Conservation (phyloP, 1,140 invertebrate species). For the Nebria ingens region DNA sequence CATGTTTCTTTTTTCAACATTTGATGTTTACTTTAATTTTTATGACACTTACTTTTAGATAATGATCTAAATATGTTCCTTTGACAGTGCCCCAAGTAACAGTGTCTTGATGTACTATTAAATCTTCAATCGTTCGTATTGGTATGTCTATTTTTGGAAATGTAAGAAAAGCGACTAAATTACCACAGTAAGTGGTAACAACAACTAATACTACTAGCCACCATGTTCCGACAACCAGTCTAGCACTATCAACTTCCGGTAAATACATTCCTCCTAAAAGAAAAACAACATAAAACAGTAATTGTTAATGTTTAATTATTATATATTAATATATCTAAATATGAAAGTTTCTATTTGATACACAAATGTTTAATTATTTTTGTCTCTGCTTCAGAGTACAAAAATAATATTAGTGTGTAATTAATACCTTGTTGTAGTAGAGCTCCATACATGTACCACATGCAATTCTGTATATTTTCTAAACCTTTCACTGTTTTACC, state of each 20-base stretch:
- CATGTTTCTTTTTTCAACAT: too few species aligned
- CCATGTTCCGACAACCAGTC: slow-evolving; percentile 82
- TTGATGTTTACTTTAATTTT: too few species aligned
- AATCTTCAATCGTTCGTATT: slow-evolving; percentile 60
- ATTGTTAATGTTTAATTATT: too few species aligned
- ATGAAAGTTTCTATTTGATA: not conserved
- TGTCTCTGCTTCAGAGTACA: not conserved
- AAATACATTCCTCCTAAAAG: slow-evolving; percentile 72
- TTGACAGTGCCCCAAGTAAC: slow-evolving; percentile 66
- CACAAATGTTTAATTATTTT: not conserved
- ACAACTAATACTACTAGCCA: slow-evolving; percentile 86
- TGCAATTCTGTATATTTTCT: slow-evolving; percentile 61
- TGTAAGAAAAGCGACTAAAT: slow-evolving; percentile 85
- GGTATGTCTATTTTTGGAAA: slow-evolving; percentile 77
- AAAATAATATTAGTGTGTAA: not conserved
- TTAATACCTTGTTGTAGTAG: slow-evolving; percentile 74
- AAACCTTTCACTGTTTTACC: slow-evolving; percentile 45
- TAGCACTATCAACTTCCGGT: slow-evolving; percentile 73
- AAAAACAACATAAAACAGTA: too few species aligned
- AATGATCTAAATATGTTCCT: slow-evolving; percentile 61
- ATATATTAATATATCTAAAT: not conserved
- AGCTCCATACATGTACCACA: slow-evolving; percentile 86
- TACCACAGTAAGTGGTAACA: slow-evolving; percentile 86
- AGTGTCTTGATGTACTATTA: slow-evolving; percentile 48
- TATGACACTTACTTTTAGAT: slow-evolving; percentile 47